A percentile compares a stretch with the other conserved stretches of the same genome.
phyloP scores from a whole-genome alignment of 2,888 invertebrate species.

The Belgica antarctica region DNA sequence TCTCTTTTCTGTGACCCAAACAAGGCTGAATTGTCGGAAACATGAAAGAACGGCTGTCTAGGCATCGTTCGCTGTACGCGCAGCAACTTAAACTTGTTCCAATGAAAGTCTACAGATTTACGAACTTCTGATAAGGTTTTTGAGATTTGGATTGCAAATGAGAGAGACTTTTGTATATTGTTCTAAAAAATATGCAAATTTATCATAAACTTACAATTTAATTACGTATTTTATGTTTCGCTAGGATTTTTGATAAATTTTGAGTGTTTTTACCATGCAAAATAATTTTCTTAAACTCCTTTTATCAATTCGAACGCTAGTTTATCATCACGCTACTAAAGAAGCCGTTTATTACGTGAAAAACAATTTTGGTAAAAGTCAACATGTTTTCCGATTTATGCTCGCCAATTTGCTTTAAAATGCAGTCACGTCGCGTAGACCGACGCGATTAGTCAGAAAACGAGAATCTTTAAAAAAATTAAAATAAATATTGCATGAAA shows the following conservation, averaged over 20 bases:
- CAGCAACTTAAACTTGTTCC: background rate
- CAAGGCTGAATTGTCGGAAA: background rate
- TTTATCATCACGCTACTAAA: background rate
- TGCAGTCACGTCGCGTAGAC: background rate
- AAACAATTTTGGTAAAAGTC: background rate
- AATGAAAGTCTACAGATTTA: background rate
- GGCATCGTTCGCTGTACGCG: background rate
- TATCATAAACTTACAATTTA: slow-evolving; percentile 6
- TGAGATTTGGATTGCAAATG: background rate
- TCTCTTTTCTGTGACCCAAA: background rate
- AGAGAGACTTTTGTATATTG: background rate
- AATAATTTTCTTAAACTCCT: background rate
- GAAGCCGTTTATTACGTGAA: background rate
- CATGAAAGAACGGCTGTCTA: background rate
- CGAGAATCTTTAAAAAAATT: background rate
- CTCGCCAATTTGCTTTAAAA: background rate
- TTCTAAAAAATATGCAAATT: slow-evolving; percentile 25
- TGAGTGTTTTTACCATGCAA: background rate
- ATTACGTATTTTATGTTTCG: slow-evolving; percentile 23
- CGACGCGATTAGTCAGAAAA: background rate
- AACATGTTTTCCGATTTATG: background rate
- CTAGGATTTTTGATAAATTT: background rate
- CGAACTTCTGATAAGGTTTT: background rate
- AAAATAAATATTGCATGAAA: slow-evolving; percentile 7
- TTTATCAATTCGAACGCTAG: background rate